These are phyloP conservation scores for Abrostola tripartita DNA, from an alignment of 2,888 invertebrate species.

Conservation along the genomic window DNA sequence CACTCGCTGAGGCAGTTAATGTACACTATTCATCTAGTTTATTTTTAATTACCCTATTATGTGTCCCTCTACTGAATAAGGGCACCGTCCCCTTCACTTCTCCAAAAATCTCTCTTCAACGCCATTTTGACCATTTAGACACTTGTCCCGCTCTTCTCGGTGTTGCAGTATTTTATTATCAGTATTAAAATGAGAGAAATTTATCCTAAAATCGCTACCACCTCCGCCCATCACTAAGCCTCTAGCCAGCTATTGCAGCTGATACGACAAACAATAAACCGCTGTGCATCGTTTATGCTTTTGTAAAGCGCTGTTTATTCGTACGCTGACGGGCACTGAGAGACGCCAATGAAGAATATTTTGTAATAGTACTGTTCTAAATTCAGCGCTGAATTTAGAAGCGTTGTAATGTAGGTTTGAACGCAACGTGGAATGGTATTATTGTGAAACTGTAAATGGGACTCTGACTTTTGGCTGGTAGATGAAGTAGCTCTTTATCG, in stretches of 20 bases:
- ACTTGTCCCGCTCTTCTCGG: too few species aligned
- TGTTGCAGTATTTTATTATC: too few species aligned
- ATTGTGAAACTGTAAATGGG: not conserved
- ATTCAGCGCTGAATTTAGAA: constrained; percentile 19
- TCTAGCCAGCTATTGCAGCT: constrained; percentile 39
- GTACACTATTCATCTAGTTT: too few species aligned
- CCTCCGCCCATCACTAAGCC: constrained; percentile 14
- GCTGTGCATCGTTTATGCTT: constrained; percentile 46
- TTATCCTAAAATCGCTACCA: constrained; percentile 26
- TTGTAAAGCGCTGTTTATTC: constrained; percentile 46
- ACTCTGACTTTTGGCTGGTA: not conserved
- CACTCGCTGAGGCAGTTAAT: too few species aligned
- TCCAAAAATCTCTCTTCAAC: too few species aligned
- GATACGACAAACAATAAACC: constrained; percentile 66
- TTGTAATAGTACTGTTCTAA: constrained; percentile 26
- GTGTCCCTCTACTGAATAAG: too few species aligned
- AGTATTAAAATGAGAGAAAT: too few species aligned
- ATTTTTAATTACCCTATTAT: too few species aligned
- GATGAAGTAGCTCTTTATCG: not conserved
- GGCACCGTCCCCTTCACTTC: too few species aligned
- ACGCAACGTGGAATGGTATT: constrained; percentile 2
- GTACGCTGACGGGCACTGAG: constrained; percentile 23
- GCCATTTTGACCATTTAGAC: too few species aligned
- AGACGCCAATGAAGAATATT: constrained; percentile 28
- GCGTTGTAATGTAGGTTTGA: constrained; percentile 7